Base-by-base conservation (phyloP, 1,140 invertebrate species). In the Oryzaephilus surinamensis region DNA sequence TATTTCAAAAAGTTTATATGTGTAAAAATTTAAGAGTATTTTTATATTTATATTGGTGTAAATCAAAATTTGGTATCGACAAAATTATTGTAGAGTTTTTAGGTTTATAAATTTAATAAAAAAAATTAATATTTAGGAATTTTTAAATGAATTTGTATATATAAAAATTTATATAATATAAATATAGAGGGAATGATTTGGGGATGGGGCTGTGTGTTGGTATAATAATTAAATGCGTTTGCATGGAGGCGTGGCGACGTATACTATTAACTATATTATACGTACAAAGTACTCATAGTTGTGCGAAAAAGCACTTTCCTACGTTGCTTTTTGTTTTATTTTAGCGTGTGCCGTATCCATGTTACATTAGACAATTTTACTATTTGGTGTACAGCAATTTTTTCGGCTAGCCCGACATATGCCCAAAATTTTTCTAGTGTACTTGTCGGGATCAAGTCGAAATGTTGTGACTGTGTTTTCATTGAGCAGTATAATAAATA, bases 41-140 rank as follows among this genome's bases (percentile, higher is more conserved):
- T 63, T 63, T 63, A 61, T 63, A 63, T 61, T 61, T 60, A 63
- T 63, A 63, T 63, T 63, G 61, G 59, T 63, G 61, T 61, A 60
- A 61, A 62, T 62, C 60, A 62, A 62, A 62, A 62, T 62, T 62
- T 52, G 57, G 57, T 59, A 59, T 55, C 38, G 51, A 55, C 50
- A 60, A 61, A 62, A 60, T 57, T 56, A 58, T 57, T 46, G 55
- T 59, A 57, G 55, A 57, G 43, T 45, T 55, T 60, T 59, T 59
- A 59, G 58, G 54, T 58, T 60, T 49, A 55, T 59, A 58, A 55
- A 51, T 59, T 61, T 56, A 59, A 59, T 52, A 58, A 55, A n/a
- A n/a, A n/a, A n/a, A 57, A 57, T 57, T 59, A 61, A 62, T 43
- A 51, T 62, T 62, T 62, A 62, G 60, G 60, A 58, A 55, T 61